Evolutionary conservation across 2,113 vertebrate species (phyloP), one percentile per base, ranked within the genome.

Genomic region (Condylura cristata): DNA sequence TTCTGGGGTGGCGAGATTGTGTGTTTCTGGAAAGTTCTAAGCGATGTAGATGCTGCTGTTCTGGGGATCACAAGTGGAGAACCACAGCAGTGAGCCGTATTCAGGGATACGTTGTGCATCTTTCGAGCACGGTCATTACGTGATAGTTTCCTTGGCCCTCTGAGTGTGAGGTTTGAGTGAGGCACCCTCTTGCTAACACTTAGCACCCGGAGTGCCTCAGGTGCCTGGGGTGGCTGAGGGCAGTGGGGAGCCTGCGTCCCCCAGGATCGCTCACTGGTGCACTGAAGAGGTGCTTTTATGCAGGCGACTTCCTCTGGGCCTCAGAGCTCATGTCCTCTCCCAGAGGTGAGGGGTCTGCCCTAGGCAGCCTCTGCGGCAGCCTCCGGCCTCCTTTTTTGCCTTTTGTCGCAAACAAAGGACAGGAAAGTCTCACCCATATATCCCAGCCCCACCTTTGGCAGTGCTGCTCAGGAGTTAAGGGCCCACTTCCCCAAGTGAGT

Each of bases 171-270:
- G 30, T 71, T 17, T 71, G 75, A 32, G 39, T 26, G n/a, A 90
- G 26, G 24, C 32, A 28, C 9, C 12, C 44, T 92, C 76, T 61
- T 44, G 28, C 28, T 74, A 76, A 89, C 48, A 68, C 5, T n/a
- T 32, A 78, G 68, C 44, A 18, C 37, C 6, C 14, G 2, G 68
- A 0, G 2, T 39, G 8, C 2, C 17, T 9, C 1, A 34, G 20
- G 34, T 26, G 1, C 20, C 22, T 37, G 37, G 46, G 30, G 60
- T 41, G 56, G 44, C 10, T 10, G 41, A n/a, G 56, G 26, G 39
- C 16, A 34, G 3, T 5, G 26, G 2, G n/a, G n/a, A 11, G 1
- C 63, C 18, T 2, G 4, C n/a, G n/a, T n/a, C 30, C 0, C 14
- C 81, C 70, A 53, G 17, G 51, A 26, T 13, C 68, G 85, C 7